These are phyloP conservation scores for Dryomyza anilis DNA, from an alignment of 2,888 invertebrate genomes.

Conservation along the genomic window DNA sequence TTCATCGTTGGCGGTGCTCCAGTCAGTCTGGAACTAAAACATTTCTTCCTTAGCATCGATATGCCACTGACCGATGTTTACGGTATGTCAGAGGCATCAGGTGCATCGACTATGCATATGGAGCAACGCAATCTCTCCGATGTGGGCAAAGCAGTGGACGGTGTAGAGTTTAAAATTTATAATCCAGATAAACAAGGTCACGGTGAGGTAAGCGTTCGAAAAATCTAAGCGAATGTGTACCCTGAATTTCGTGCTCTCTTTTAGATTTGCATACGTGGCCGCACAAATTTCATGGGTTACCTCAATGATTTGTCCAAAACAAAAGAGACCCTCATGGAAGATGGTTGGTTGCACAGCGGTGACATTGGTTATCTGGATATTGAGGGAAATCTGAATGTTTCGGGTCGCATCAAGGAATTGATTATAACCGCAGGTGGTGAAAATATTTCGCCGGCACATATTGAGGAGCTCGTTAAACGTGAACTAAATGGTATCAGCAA, in stretches of 20 bases:
- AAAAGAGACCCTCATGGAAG: constrained; percentile 71
- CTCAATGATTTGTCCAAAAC: constrained; percentile 74
- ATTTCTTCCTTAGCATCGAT: constrained; percentile 84
- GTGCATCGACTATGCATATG: constrained; percentile 66
- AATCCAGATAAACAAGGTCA: constrained; percentile 74
- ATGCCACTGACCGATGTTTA: constrained; percentile 81
- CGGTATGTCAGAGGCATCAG: constrained; percentile 90
- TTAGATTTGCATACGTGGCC: constrained; percentile 74
- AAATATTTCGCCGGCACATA: constrained; percentile 84
- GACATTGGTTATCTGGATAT: constrained; percentile 82
- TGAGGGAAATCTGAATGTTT: constrained; percentile 73
- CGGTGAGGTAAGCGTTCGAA: constrained; percentile 65
- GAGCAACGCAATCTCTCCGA: constrained; percentile 65
- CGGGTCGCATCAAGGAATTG: constrained; percentile 78
- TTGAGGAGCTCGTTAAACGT: constrained; percentile 78
- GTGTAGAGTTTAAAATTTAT: constrained; percentile 71
- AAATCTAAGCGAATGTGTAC: neutral
- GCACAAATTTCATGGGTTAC: constrained; percentile 90
- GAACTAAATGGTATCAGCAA: constrained; percentile 79
- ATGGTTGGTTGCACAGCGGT: constrained; percentile 86
- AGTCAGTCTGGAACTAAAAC: constrained; percentile 76
- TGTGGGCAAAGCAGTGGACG: constrained; percentile 72
- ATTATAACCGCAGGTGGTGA: constrained; percentile 95
- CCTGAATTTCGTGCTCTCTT: neutral
- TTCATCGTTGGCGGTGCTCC: constrained; percentile 84